phyloP scores from a whole-genome alignment of 2,797 vertebrate genomes.

The Malacoctenus gilli region DNA sequence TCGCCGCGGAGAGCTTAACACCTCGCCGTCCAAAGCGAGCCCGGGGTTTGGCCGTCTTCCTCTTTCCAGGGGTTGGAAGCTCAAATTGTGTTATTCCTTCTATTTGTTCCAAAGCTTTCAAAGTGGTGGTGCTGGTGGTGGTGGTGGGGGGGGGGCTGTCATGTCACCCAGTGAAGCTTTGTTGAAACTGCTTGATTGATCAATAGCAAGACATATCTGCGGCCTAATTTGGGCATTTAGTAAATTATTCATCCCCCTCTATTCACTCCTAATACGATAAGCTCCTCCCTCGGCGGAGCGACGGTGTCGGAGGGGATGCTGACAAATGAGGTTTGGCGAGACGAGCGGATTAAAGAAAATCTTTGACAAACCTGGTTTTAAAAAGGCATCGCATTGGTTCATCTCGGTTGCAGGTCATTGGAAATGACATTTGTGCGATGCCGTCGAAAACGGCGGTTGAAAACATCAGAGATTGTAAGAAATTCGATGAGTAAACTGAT shows the following conservation, averaged over 20 bases:
- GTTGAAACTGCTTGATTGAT: slow-evolving; percentile 41
- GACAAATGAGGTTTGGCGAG: too few relatives aligned
- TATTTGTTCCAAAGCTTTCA: slow-evolving; percentile 42
- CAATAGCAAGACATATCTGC: slow-evolving; percentile 26
- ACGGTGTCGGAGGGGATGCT: too few relatives aligned
- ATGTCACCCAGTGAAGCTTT: slow-evolving; percentile 36
- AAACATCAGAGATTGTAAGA: too few relatives aligned
- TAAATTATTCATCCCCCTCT: slow-evolving; percentile 33
- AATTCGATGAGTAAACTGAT: too few relatives aligned
- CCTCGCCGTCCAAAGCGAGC: slow-evolving; percentile 54
- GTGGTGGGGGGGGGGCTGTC: slow-evolving; percentile 32
- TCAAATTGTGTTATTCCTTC: slow-evolving; percentile 56
- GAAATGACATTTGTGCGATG: too few relatives aligned
- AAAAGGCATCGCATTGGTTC: too few relatives aligned
- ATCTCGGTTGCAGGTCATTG: too few relatives aligned
- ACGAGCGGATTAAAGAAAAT: too few relatives aligned
- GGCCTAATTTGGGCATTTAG: slow-evolving; percentile 16
- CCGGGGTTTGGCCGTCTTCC: slow-evolving; percentile 37
- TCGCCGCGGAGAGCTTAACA: slow-evolving; percentile 73
- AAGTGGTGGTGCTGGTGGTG: too few relatives aligned
- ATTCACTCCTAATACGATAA: slow-evolving; percentile 26
- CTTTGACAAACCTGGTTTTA: too few relatives aligned
- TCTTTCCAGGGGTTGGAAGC: slow-evolving; percentile 42
- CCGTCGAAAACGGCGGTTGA: neutral
- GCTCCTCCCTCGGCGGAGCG: neutral